Evolutionary conservation across 2,888 invertebrate genomes (phyloP).

Genomic region (Crocallis elinguaria): DNA sequence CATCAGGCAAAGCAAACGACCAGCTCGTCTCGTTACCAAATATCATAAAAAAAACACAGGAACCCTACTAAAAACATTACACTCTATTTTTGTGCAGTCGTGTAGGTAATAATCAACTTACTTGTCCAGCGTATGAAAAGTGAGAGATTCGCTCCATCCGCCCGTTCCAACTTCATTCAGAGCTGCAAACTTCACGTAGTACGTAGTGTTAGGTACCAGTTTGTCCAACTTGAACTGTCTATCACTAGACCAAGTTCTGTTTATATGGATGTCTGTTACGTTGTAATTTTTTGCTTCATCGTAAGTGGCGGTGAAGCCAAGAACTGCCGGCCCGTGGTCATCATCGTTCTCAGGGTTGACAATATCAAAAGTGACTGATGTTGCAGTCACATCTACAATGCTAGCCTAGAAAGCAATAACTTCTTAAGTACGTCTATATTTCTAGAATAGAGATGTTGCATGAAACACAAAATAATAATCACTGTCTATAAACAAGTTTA

Average conservation of each 20-base stretch:
- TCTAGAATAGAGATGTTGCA: no score
- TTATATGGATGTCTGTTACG: slow-evolving; percentile 64
- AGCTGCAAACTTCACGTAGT: slow-evolving; percentile 66
- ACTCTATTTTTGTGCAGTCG: no score
- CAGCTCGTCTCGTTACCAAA: no score
- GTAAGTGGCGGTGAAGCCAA: slow-evolving; percentile 68
- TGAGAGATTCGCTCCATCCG: slow-evolving; percentile 51
- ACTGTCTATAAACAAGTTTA: no score
- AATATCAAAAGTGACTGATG: slow-evolving; percentile 62
- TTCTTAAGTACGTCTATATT: no score
- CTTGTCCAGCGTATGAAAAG: slow-evolving; percentile 67
- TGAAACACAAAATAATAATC: no score
- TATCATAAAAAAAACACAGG: no score
- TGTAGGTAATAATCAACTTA: slow-evolving; percentile 47
- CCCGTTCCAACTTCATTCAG: slow-evolving; percentile 67
- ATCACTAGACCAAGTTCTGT: slow-evolving; percentile 69
- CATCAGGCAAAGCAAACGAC: no score
- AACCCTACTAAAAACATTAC: no score
- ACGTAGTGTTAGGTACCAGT: slow-evolving; percentile 63
- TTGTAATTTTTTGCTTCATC: slow-evolving; percentile 61
- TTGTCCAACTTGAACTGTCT: slow-evolving; percentile 62
- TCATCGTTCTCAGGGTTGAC: slow-evolving; percentile 44
- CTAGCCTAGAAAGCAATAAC: slow-evolving; percentile 50
- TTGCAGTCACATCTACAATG: slow-evolving; percentile 49
- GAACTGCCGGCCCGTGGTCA: slow-evolving; percentile 58